A percentile compares a stretch with the other conserved stretches of the same genome.
These are phyloP conservation scores for Buceros bicornis DNA, from an alignment of 2,797 vertebrate genomes.

Conservation along the genomic window DNA sequence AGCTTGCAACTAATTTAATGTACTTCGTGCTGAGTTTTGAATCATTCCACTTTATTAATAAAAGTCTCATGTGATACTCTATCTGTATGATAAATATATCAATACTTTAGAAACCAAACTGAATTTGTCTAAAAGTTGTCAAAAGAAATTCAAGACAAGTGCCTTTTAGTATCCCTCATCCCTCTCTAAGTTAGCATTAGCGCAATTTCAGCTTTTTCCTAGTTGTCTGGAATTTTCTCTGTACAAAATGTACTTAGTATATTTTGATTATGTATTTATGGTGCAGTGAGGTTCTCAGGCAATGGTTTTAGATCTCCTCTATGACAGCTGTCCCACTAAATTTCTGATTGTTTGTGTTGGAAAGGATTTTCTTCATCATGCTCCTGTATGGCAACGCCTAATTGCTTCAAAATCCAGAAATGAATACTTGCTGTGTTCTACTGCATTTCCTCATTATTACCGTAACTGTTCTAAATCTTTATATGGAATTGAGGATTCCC, in stretches of 20 bases:
- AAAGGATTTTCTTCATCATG: neutral
- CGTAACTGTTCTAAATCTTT: neutral
- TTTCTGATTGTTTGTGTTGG: neutral
- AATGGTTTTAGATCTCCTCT: neutral
- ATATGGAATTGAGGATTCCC: neutral
- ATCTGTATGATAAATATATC: neutral
- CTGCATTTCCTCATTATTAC: neutral
- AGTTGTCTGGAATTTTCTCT: neutral
- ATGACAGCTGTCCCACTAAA: neutral
- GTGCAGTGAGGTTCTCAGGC: neutral
- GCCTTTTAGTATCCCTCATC: neutral
- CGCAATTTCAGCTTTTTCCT: neutral
- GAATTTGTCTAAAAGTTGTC: constrained; percentile 9
- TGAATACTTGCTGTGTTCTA: neutral
- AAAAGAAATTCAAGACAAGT: neutral
- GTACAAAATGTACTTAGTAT: neutral
- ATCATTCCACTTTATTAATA: constrained; percentile 42
- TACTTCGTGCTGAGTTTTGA: constrained; percentile 25
- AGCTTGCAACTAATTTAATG: neutral
- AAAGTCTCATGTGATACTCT: neutral
- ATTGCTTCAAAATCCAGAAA: neutral
- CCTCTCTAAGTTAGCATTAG: neutral
- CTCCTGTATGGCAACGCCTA: fast-evolving
- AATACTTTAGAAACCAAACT: neutral
- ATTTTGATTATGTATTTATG: neutral